Evolutionary conservation across 2,888 invertebrate species (phyloP).

Genomic region (Zhuqinia jingwanae): DNA sequence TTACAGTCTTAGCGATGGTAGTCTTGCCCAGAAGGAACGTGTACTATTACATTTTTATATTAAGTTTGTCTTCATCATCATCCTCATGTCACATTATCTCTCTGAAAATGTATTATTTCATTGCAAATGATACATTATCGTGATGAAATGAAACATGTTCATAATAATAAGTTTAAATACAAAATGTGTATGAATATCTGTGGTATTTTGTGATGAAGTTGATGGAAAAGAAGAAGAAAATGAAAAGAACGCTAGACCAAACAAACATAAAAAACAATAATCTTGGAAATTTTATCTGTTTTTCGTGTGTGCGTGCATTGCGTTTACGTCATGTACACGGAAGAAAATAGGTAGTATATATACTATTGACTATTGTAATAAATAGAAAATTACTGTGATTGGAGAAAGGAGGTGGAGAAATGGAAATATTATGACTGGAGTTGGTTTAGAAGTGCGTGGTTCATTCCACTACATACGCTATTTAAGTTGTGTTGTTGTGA

Average conservation of each 20-base stretch:
- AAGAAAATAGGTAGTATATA: neutral
- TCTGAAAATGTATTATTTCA: slow-evolving; percentile 18
- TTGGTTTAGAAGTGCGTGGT: slow-evolving; percentile 8
- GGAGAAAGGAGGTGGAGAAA: neutral
- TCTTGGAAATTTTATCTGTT: slow-evolving; percentile 12
- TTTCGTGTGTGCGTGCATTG: slow-evolving; percentile 5
- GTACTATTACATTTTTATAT: slow-evolving; percentile 12
- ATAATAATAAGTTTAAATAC: no score
- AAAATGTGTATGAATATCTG: neutral
- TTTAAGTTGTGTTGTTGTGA: no score
- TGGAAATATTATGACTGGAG: slow-evolving; percentile 26
- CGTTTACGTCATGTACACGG: neutral
- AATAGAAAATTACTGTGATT: slow-evolving; percentile 22
- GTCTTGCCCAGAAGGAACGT: no score
- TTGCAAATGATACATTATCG: slow-evolving; percentile 47
- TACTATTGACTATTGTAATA: neutral
- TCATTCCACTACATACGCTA: no score
- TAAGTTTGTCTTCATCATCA: neutral
- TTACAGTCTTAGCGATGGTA: no score
- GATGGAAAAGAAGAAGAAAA: neutral
- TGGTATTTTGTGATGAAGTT: slow-evolving; percentile 29
- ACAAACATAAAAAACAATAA: slow-evolving; percentile 7
- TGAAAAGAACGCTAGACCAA: neutral
- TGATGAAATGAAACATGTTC: neutral
- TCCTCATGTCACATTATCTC: slow-evolving; percentile 5